Conservation (phyloP, 2,797 vertebrate genomes). For the Hippopotamyrus pictus region DNA sequence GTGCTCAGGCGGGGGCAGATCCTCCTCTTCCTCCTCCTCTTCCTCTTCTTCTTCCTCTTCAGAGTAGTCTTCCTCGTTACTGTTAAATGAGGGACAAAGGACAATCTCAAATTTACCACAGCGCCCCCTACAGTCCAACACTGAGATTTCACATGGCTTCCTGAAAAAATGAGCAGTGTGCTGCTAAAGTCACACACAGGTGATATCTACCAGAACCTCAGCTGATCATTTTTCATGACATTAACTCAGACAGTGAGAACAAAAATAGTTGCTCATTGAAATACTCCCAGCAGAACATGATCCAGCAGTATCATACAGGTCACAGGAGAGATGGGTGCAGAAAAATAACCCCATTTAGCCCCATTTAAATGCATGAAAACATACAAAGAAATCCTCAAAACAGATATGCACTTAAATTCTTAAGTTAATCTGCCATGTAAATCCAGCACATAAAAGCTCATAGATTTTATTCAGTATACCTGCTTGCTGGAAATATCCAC, state of each 20-base stretch:
- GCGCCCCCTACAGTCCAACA: not conserved
- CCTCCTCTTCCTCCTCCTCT: constrained; percentile 63
- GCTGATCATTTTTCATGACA: not conserved
- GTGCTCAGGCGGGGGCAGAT: constrained; percentile 54
- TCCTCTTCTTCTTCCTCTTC: constrained; percentile 73
- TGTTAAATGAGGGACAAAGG: constrained; percentile 44
- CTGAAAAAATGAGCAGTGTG: not conserved
- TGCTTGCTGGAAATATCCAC: not conserved
- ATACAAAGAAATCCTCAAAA: not conserved
- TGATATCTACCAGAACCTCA: not conserved
- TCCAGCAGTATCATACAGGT: not conserved
- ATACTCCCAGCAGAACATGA: not conserved
- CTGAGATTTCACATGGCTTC: not conserved
- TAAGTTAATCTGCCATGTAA: not conserved
- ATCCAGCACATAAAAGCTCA: not conserved
- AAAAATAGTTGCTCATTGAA: not conserved
- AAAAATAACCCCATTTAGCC: not conserved
- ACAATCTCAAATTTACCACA: constrained; percentile 14
- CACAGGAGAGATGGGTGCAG: not conserved
- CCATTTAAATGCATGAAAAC: not conserved
- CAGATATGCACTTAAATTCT: not conserved
- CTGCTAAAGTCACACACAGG: not conserved
- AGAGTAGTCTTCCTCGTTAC: constrained; percentile 92
- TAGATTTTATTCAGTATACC: not conserved
- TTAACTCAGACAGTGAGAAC: not conserved